Base-by-base conservation (phyloP, 2,888 invertebrate genomes). In the Maniola hyperantus region DNA sequence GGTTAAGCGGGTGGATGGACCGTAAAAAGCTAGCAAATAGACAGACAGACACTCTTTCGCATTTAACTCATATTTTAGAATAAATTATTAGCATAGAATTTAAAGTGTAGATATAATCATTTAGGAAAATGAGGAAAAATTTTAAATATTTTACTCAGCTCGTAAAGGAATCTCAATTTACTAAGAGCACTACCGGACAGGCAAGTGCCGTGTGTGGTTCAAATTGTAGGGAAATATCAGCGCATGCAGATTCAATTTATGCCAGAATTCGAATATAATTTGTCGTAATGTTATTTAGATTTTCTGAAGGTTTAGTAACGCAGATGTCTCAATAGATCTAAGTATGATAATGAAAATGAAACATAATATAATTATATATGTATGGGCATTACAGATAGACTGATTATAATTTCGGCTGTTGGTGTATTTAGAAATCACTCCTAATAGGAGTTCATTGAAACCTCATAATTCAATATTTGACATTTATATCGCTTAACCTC, bases 161-260 rank as follows among this genome's bases (percentile, higher is more conserved):
- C 59, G 59, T 36, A 18, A 65, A 59, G 61, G 55, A 66, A 61
- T 69, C 59, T 46, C 65, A 71, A 65, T 65, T 67, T 69, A 59
- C 48, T 58, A 48, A 82, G 8, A 80, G 80, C 74, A 66, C 59
- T 53, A 51, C 60, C 53, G 58, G 61, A 68, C 61, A 50, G 50
- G 67, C 61, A 68, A 61, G 64, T 51, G 57, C 46, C 82, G 83
- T 89, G 88, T 88, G 89, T 84, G 87, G 87, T 80, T 77, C 81
- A 84, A 87, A 88, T 88, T 87, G 87, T 88, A 89, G 88, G 89
- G 83, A 53, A 68, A 62, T 58, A 48, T 15, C 51, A 26, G 51
- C 54, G 46, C 58, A 59, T 70, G 59, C 36, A 55, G 55, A 70
- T 53, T 55, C 44, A 57, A 69, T 62, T 64, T 69, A 68, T 68